Evolutionary conservation across 2,797 vertebrate species (phyloP).

Genomic region (Hapalemur alaotrensis): DNA sequence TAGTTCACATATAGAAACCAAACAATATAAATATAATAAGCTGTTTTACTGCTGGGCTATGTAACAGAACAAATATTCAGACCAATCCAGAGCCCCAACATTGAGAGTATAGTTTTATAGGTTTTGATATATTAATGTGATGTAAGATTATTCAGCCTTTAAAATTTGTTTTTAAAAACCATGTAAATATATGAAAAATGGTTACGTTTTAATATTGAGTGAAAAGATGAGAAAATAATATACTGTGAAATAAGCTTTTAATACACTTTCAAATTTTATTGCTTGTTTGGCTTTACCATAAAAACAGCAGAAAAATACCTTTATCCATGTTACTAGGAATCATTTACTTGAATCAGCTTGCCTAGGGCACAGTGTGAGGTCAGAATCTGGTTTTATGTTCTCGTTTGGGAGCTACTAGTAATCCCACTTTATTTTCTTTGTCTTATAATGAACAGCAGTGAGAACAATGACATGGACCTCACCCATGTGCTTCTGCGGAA

Average conservation of each 20-base stretch:
- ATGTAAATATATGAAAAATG: background rate
- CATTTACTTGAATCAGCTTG: rapidly evolving
- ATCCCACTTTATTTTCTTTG: background rate
- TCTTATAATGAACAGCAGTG: constrained; percentile 57
- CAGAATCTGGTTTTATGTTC: background rate
- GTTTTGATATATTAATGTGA: background rate
- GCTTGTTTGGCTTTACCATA: background rate
- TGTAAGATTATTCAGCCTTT: background rate
- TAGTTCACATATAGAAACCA: background rate
- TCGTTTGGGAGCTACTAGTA: rapidly evolving
- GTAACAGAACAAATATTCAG: background rate
- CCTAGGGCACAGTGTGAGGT: rapidly evolving
- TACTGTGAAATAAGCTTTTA: background rate
- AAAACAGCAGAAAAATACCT: background rate
- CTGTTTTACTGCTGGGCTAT: background rate
- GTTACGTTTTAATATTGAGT: background rate
- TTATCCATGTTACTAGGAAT: too few species aligned
- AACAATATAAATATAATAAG: background rate
- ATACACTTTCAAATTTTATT: background rate
- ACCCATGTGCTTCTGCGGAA: constrained; percentile 70
- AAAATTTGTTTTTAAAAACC: background rate
- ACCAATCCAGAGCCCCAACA: background rate
- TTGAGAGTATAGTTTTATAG: background rate
- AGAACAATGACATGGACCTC: constrained; percentile 56
- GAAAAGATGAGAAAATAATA: background rate